Evolutionary conservation across 2,797 vertebrate genomes (phyloP).

Genomic region (Coreius guichenoti): DNA sequence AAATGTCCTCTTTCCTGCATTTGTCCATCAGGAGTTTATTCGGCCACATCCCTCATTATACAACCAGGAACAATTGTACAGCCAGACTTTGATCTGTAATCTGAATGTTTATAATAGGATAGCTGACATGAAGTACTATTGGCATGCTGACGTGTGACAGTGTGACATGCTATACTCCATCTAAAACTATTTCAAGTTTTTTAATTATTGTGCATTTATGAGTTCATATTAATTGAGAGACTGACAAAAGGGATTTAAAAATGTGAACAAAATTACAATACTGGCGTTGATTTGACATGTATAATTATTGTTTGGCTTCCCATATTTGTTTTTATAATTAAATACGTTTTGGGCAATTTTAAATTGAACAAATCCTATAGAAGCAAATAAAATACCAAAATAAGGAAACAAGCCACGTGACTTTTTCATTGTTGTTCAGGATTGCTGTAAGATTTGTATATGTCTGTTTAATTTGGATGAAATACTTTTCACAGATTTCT

Average conservation of each 20-base stretch:
- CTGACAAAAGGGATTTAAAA: background rate
- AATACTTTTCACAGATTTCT: background rate
- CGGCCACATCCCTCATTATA: conserved; percentile 15
- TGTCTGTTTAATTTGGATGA: background rate
- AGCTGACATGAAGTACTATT: background rate
- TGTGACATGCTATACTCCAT: background rate
- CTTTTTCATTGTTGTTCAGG: background rate
- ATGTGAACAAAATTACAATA: background rate
- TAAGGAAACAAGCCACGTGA: background rate
- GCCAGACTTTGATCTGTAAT: conserved; percentile 30
- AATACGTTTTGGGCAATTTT: background rate
- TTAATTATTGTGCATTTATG: background rate
- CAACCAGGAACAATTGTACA: conserved; percentile 14
- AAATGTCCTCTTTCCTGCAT: conserved; percentile 33
- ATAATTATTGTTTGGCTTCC: background rate
- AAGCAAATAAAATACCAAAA: background rate
- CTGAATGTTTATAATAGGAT: background rate
- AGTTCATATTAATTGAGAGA: background rate
- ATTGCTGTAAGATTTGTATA: background rate
- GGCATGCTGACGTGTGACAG: background rate
- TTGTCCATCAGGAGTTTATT: conserved; percentile 27
- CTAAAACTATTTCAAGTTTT: background rate
- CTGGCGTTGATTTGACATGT: background rate
- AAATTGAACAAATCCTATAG: background rate
- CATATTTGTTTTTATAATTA: background rate